These are phyloP conservation scores for Leptopilina drosophilae DNA, from an alignment of 2,888 invertebrate genomes.

Conservation along the genomic window DNA sequence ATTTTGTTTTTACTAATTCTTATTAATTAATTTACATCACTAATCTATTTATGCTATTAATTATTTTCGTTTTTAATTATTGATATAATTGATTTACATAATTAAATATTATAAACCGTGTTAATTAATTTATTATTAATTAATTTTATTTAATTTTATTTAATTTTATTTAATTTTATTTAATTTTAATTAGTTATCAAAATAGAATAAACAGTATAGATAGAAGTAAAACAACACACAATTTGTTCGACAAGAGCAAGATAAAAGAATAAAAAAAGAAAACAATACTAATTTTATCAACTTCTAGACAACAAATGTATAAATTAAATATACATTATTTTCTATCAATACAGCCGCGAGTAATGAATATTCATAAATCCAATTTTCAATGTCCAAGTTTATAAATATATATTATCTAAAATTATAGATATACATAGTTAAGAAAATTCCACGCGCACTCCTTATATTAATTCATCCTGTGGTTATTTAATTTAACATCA, in stretches of 20 bases:
- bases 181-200: not conserved
- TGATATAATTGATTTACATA: no score
- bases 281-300: not conserved
- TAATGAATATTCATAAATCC: slow-evolving; percentile 23
- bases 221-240: not conserved
- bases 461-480: not conserved
- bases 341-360: not conserved
- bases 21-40: no score
- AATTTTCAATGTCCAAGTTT: slow-evolving; percentile 17
- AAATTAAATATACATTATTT: slow-evolving; percentile 2
- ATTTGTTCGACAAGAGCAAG: not conserved
- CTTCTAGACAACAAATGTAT: slow-evolving; percentile 1
- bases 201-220: not conserved
- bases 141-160: no score
- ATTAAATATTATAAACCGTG: no score
- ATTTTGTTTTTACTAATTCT: no score
- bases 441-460: not conserved
- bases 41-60: no score
- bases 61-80: no score
- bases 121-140: no score
- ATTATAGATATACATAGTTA: not conserved
- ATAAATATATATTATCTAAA: no score
- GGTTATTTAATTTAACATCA: not conserved
- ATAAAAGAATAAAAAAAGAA: not conserved
- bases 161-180: no score